A percentile compares a stretch with the other conserved stretches of the same genome.
Conservation (phyloP, 2,888 invertebrate genomes). For the Arctia plantaginis region DNA sequence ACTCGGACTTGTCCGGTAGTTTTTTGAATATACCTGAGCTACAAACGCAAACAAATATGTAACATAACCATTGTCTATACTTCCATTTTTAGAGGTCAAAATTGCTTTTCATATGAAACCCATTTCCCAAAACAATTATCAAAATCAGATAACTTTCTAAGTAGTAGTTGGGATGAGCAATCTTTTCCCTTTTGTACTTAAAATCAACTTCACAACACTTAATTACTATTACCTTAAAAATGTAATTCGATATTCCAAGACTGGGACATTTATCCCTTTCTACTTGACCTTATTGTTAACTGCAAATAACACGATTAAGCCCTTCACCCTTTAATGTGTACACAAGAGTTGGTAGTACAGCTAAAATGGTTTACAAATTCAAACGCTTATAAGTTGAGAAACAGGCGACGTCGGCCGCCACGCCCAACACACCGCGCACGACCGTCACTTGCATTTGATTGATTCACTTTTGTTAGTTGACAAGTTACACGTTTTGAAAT, state of each 20-base stretch:
- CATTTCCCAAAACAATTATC: not conserved
- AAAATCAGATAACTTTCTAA: not conserved
- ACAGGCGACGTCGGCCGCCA: not conserved
- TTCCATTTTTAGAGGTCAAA: not conserved
- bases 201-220: too few species aligned
- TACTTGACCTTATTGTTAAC: not conserved
- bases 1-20: too few species aligned
- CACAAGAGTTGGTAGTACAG: not conserved
- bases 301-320: too few species aligned
- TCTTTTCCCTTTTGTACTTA: not conserved
- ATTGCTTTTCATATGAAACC: not conserved
- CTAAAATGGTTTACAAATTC: not conserved
- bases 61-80: not conserved
- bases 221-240: not conserved
- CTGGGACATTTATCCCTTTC: not conserved
- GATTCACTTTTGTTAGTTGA: not conserved
- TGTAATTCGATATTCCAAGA: not conserved
- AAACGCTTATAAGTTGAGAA: not conserved
- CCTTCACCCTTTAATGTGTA: not conserved
- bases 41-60: not conserved
- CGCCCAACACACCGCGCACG: not conserved
- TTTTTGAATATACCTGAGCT: not conserved
- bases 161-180: not conserved
- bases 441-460: not conserved
- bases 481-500: slow-evolving; percentile 1